phyloP scores from a whole-genome alignment of 1,140 invertebrate species.

The Pseudomyrmex sp. region DNA sequence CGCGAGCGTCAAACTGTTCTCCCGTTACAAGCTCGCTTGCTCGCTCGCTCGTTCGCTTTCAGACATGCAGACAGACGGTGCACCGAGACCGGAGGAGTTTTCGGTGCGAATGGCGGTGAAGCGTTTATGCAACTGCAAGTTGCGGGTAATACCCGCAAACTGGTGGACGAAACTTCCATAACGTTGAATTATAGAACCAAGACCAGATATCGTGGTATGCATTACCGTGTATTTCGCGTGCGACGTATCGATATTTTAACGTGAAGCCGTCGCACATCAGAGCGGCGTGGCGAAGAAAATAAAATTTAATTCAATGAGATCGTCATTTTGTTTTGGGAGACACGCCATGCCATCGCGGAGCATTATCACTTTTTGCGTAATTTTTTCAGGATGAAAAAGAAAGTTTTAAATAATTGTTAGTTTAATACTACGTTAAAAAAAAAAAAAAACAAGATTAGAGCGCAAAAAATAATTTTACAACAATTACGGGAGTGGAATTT shows the following conservation, averaged over 20 bases:
- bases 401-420: background rate
- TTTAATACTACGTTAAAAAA: no score
- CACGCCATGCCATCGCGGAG: background rate
- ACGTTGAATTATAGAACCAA: slow-evolving; percentile 36
- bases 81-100: slow-evolving; percentile 9
- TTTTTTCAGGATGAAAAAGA: background rate
- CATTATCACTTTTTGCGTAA: background rate
- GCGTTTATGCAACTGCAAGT: slow-evolving; percentile 30
- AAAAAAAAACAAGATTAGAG: no score
- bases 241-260: slow-evolving; percentile 35
- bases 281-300: background rate
- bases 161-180: slow-evolving; percentile 29
- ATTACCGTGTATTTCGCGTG: slow-evolving; percentile 21
- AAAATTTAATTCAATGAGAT: slow-evolving; percentile 16
- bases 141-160: slow-evolving; percentile 1
- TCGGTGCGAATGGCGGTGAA: slow-evolving; percentile 41
- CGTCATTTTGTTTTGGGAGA: background rate
- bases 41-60: background rate
- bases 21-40: background rate
- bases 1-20: slow-evolving; percentile 8
- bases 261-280: background rate
- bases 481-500: no score
- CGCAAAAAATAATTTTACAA: no score
- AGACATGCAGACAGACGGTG: background rate
- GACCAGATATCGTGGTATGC: slow-evolving; percentile 28